phyloP scores from a whole-genome alignment of 2,113 vertebrate species.

The Mustela nigripes region DNA sequence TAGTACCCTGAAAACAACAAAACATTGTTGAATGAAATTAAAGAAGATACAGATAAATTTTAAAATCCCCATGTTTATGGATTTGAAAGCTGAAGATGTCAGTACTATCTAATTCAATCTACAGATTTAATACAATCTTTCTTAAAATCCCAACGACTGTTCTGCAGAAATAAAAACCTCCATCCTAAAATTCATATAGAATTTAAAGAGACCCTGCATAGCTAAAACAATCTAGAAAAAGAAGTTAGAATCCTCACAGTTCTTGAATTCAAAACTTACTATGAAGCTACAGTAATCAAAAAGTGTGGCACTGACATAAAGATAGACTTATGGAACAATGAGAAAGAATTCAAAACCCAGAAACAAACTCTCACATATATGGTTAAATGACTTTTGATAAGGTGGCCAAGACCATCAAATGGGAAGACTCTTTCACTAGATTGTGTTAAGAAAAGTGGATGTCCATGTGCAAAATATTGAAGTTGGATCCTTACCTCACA shows the following conservation, averaged over 20 bases:
- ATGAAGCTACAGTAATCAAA: not conserved
- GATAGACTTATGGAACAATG: not conserved
- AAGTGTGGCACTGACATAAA: not conserved
- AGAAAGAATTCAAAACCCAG: not conserved
- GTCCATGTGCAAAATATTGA: not conserved
- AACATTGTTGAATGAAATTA: not conserved
- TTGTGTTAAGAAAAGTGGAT: not conserved
- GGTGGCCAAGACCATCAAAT: not conserved
- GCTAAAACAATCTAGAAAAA: slow-evolving; percentile 1
- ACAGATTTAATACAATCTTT: not conserved
- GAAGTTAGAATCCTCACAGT: not conserved
- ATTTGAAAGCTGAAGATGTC: not conserved
- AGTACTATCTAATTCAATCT: not conserved
- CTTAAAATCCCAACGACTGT: not conserved
- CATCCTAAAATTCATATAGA: not conserved
- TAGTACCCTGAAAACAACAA: not conserved
- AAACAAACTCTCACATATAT: not conserved
- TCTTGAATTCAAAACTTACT: slow-evolving; percentile 16
- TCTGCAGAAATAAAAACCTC: slow-evolving; percentile 38
- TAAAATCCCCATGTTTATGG: not conserved
- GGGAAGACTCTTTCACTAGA: not conserved
- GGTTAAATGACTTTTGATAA: not conserved
- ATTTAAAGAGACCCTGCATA: not conserved
- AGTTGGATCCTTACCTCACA: not conserved
- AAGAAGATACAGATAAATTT: not conserved